Base-by-base conservation (phyloP, 1,140 invertebrate species). In the Coptotermes formosanus region DNA sequence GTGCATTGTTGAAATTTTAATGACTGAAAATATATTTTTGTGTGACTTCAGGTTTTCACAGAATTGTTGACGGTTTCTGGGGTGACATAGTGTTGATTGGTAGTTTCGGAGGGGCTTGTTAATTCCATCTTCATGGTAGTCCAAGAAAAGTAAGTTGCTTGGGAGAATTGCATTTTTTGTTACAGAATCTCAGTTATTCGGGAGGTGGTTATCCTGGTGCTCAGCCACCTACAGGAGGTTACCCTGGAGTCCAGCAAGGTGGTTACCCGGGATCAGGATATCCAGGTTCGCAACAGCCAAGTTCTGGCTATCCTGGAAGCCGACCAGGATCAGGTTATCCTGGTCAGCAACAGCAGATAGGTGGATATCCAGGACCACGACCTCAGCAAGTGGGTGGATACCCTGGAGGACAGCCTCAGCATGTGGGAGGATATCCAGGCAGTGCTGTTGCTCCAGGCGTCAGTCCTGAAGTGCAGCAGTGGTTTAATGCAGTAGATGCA, bases 401-500 rank as follows among this genome's bases (percentile, higher is more conserved):
- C 44, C 85, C 55, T 43, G 55, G 43, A 9, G 75, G 8, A 43
- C 82, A 82, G 21, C 81, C 81, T 64, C 85, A 85, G 19, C 85
- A 69, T 23, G 45, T 59, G 48, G 85, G 81, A 11, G 59, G 69
- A 30, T 52, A 85, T 85, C 84, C 84, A 52, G 85, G 81, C 32
- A 82, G 82, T 21, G 38, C 55, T 86, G 9, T 45, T 30, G 48
- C 82, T n/a, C 82, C 82, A 25, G 81, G 82, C 83, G 88, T 93
- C 45, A 91, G 87, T 88, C 94, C 95, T 38, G 94, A 97, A 89
- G 93, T 97, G 1, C 94, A 95, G 89, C 94, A 95, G 89, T 97
- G 96, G 96, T 98, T 98, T 89, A 89, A 89, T n/a, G 92, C 95
- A 55, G 96, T 97, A 19, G 97, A 98, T 89, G 93, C 92, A 87